Percentiles rank a stretch among this genome's conserved stretches.
phyloP scores from a whole-genome alignment of 2,113 vertebrate species.

The Electrona antarctica region DNA sequence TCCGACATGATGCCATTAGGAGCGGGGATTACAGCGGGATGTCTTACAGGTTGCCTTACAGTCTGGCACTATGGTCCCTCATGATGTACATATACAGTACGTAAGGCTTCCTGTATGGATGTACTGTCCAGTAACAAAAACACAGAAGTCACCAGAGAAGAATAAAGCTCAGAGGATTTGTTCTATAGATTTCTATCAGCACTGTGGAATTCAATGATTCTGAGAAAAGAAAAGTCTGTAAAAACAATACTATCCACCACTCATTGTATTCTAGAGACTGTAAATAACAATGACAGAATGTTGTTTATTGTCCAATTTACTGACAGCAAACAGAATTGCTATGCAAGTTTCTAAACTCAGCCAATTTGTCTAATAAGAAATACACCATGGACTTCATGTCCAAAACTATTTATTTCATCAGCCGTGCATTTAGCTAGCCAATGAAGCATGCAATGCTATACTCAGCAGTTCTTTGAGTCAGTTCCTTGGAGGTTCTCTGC shows the following conservation, averaged over 20 bases:
- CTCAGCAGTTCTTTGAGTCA: conserved; percentile 8
- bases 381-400: neutral
- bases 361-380: neutral
- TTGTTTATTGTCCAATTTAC: neutral
- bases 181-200: conserved; percentile 10
- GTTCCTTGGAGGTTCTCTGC: conserved; percentile 5
- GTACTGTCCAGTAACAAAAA: neutral
- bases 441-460: conserved; percentile 8
- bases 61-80: no score
- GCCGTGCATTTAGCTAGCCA: neutral
- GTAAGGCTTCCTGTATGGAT: neutral
- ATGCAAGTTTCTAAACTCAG: neutral
- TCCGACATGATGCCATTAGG: no score
- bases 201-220: conserved; percentile 6
- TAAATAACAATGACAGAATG: neutral
- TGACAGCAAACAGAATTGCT: neutral
- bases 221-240: neutral
- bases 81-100: no score
- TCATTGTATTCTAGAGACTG: neutral
- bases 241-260: conserved; percentile 7
- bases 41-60: no score
- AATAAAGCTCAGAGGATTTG: conserved; percentile 11
- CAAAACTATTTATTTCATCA: conserved; percentile 2
- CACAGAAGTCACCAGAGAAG: neutral
- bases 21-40: no score